Conservation (phyloP, 2,888 invertebrate species). For the Epirrita christyi region DNA sequence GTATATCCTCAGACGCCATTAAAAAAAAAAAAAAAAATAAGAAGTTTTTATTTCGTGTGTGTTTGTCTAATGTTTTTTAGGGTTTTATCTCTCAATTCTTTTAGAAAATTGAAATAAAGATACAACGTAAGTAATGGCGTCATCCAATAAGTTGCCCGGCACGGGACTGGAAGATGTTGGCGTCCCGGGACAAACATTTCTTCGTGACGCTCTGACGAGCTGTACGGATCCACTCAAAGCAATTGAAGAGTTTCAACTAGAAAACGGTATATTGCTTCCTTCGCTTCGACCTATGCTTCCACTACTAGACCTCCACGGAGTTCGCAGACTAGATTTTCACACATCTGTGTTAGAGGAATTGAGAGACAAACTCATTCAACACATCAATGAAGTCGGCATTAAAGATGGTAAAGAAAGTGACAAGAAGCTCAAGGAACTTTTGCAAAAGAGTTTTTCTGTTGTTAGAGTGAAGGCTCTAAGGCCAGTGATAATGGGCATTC, state of each 20-base stretch:
- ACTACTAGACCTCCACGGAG: conserved; percentile 96
- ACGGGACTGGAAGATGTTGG: conserved; percentile 93
- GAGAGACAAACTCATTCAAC: conserved; percentile 87
- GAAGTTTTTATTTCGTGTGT: too few species aligned
- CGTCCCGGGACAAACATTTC: conserved; percentile 93
- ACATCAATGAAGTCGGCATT: conserved; percentile 93
- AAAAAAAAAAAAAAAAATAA: too few species aligned
- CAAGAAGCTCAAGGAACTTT: conserved; percentile 93
- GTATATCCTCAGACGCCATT: too few species aligned
- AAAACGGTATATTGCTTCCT: conserved; percentile 96
- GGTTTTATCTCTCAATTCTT: too few species aligned
- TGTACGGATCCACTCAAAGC: conserved; percentile 98
- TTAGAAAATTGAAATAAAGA: neutral
- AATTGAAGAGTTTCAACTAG: conserved; percentile 99
- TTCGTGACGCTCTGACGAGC: conserved; percentile 96
- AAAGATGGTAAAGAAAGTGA: conserved; percentile 90
- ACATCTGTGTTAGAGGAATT: conserved; percentile 94
- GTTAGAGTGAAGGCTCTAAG: conserved; percentile 95
- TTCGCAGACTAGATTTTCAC: conserved; percentile 96
- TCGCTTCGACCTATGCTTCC: conserved; percentile 98
- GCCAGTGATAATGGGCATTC: conserved; percentile 97
- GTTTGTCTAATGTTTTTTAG: too few species aligned
- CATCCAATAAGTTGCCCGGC: conserved; percentile 77
- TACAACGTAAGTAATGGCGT: conserved; percentile 58
- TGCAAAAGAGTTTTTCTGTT: conserved; percentile 96